These are phyloP conservation scores for Columbina picui DNA, from an alignment of 2,113 vertebrate genomes.

Conservation along the genomic window DNA sequence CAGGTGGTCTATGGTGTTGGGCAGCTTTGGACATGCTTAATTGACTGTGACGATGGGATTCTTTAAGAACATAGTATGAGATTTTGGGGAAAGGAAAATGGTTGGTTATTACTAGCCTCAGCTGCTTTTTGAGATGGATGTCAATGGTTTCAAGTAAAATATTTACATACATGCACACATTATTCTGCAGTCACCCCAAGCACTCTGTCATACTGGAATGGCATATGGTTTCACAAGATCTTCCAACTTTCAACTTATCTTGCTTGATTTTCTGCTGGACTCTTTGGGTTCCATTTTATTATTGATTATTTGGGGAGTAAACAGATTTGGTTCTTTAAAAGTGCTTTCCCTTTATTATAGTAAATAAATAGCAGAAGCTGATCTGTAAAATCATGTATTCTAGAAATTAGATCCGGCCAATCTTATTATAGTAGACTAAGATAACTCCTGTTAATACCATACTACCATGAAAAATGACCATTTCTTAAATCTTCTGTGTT, in stretches of 20 bases:
- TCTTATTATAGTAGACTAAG: background rate
- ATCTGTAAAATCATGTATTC: background rate
- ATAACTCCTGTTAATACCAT: background rate
- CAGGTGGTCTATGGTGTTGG: background rate
- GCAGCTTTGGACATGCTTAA: background rate
- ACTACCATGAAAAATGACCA: background rate
- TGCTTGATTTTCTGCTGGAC: background rate
- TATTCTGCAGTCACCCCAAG: background rate
- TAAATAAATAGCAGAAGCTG: background rate
- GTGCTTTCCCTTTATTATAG: background rate
- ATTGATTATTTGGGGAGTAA: background rate
- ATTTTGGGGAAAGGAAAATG: background rate
- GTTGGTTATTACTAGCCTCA: background rate
- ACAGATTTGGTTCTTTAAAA: background rate
- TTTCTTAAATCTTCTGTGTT: background rate
- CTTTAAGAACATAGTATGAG: background rate
- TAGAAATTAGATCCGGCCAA: background rate
- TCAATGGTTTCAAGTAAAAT: slow-evolving; percentile 19
- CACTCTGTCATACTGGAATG: background rate
- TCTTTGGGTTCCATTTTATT: background rate
- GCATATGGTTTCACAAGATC: slow-evolving; percentile 7
- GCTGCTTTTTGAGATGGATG: slow-evolving; percentile 23
- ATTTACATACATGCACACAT: background rate
- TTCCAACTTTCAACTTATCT: background rate
- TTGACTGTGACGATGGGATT: background rate